phyloP scores from a whole-genome alignment of 1,140 invertebrate species.

The Papilio xuthus region DNA sequence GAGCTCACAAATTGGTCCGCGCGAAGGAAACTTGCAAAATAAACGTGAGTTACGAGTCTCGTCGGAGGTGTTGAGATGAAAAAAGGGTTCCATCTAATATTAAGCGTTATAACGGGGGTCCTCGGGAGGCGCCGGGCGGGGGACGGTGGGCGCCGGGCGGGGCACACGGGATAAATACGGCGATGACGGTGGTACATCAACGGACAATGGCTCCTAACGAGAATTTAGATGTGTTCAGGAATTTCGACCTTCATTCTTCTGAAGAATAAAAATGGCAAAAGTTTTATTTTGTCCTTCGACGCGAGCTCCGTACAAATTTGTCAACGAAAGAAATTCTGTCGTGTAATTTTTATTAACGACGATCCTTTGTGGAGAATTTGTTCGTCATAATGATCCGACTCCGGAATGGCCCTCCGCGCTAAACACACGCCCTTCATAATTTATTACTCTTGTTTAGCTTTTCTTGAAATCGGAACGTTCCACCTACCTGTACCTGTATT shows the following conservation, averaged over 20 bases:
- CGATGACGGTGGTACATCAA: slow-evolving; percentile 36
- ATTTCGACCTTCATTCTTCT: slow-evolving; percentile 43
- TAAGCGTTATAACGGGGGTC: slow-evolving; percentile 34
- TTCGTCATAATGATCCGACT: slow-evolving; percentile 11
- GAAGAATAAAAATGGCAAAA: slow-evolving; percentile 44
- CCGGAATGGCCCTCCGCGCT: background rate
- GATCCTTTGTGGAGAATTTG: slow-evolving; percentile 17
- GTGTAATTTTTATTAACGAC: slow-evolving; percentile 35
- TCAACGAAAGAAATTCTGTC: slow-evolving; percentile 27
- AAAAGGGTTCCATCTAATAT: slow-evolving; percentile 37
- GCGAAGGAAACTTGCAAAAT: slow-evolving; percentile 26
- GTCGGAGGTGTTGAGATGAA: slow-evolving; percentile 30
- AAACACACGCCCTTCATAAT: background rate
- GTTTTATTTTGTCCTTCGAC: slow-evolving; percentile 41
- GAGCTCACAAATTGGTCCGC: slow-evolving; percentile 29
- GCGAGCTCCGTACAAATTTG: slow-evolving; percentile 21
- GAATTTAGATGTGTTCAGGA: slow-evolving; percentile 44
- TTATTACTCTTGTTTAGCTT: background rate
- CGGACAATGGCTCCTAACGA: slow-evolving; percentile 44
- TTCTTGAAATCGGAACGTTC: background rate
- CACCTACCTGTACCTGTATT: too few relatives aligned
- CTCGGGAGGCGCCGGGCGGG: background rate
- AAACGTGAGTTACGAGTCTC: slow-evolving; percentile 31
- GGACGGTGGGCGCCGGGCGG: background rate
- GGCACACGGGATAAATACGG: slow-evolving; percentile 18